Percentiles rank a stretch among this genome's conserved stretches.
These are phyloP conservation scores for Dermolepida albohirtum DNA, from an alignment of 2,888 invertebrate species.

Conservation along the genomic window DNA sequence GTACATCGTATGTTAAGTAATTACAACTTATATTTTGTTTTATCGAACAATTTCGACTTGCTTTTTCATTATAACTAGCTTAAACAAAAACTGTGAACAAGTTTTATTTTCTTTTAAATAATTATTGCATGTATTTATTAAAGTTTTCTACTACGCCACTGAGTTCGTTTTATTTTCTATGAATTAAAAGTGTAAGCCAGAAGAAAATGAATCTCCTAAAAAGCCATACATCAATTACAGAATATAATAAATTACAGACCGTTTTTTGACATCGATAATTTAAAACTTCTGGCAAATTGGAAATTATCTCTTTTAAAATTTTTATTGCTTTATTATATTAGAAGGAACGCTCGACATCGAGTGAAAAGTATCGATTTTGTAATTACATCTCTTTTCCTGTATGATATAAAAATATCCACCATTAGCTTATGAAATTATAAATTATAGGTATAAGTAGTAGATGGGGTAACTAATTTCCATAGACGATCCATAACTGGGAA, in stretches of 20 bases:
- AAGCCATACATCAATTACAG: conserved; percentile 26
- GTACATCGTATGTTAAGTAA: no score
- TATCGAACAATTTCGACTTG: no score
- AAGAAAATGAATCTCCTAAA: conserved; percentile 5
- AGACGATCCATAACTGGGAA: conserved; percentile 54
- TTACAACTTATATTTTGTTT: no score
- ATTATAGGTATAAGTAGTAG: conserved; percentile 30
- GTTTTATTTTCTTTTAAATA: no score
- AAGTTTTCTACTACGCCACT: background rate
- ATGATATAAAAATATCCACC: conserved; percentile 27
- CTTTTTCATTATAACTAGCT: no score
- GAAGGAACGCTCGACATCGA: conserved; percentile 4
- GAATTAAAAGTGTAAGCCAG: background rate
- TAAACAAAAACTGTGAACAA: no score
- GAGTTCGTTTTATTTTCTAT: background rate
- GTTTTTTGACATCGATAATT: conserved; percentile 25
- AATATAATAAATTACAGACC: conserved; percentile 28
- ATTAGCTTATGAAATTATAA: conserved; percentile 21
- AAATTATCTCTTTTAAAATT: conserved; percentile 32
- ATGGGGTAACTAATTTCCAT: conserved; percentile 52
- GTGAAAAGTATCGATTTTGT: conserved; percentile 30
- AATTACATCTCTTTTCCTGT: conserved; percentile 10
- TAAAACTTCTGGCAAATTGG: conserved; percentile 33
- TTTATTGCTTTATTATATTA: conserved; percentile 30
- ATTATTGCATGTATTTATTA: no score